Conservation (phyloP, 2,797 vertebrate genomes). For the Gobio occitaniae region DNA sequence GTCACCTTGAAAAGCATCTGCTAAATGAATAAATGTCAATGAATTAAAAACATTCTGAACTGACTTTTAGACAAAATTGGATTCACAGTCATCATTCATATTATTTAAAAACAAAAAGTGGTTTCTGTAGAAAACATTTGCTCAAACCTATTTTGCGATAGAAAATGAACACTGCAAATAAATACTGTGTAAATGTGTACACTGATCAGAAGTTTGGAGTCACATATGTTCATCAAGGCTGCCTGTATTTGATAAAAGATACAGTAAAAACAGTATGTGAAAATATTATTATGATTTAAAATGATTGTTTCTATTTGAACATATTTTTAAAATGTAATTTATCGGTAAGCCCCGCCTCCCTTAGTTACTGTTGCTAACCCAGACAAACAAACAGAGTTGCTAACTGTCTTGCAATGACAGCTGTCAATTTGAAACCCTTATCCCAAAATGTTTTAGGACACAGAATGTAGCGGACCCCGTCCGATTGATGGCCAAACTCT, state of each 20-base stretch:
- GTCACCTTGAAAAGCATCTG: conserved; percentile 12
- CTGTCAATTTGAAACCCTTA: too few species aligned
- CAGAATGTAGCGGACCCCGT: too few species aligned
- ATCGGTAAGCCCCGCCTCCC: too few species aligned
- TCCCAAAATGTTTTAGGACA: too few species aligned
- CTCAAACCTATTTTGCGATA: background rate
- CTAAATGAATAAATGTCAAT: conserved; percentile 21
- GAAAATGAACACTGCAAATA: background rate
- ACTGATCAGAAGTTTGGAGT: background rate
- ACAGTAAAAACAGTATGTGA: background rate
- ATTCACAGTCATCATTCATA: background rate
- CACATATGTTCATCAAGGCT: background rate
- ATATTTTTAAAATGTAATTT: background rate
- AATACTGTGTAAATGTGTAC: background rate
- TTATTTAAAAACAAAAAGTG: background rate
- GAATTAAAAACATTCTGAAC: conserved; percentile 12
- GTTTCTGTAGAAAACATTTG: background rate
- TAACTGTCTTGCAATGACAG: too few species aligned
- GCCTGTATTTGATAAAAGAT: background rate
- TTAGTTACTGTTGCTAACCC: too few species aligned
- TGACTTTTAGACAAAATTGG: background rate
- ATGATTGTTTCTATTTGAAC: background rate
- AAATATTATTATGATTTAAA: background rate
- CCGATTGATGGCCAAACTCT: too few species aligned
- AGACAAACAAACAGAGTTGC: too few species aligned